phyloP scores from a whole-genome alignment of 2,888 invertebrate species.

The Andrena flavipes region DNA sequence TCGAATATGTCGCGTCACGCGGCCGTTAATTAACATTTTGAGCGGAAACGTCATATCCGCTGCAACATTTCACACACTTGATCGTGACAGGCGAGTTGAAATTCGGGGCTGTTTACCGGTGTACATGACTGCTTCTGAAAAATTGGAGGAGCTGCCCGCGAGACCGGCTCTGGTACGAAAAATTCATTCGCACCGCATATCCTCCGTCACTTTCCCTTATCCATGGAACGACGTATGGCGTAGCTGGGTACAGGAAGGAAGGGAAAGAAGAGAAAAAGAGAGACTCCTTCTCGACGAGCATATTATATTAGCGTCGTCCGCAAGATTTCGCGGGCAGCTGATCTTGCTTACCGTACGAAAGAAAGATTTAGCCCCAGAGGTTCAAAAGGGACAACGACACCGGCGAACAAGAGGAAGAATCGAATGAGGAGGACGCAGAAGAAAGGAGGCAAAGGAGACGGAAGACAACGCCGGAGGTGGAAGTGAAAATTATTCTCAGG shows the following conservation, averaged over 20 bases:
- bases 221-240: neutral
- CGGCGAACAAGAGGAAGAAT: slow-evolving; percentile 33
- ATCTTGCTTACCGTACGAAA: slow-evolving; percentile 46
- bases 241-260: neutral
- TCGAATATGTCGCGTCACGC: slow-evolving; percentile 23
- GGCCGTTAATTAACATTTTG: slow-evolving; percentile 39
- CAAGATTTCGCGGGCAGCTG: slow-evolving; percentile 54
- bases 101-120: slow-evolving; percentile 10
- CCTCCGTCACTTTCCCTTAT: neutral
- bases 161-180: slow-evolving; percentile 6
- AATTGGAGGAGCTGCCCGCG: neutral
- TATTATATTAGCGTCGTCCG: slow-evolving; percentile 55
- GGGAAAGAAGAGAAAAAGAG: neutral
- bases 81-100: slow-evolving; percentile 10
- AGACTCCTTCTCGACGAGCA: slow-evolving; percentile 11
- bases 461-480: slow-evolving; percentile 56
- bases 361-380: slow-evolving; percentile 37
- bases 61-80: slow-evolving; percentile 38
- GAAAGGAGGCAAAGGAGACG: slow-evolving; percentile 1
- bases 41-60: slow-evolving; percentile 38
- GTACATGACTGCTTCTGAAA: neutral
- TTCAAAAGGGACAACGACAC: slow-evolving; percentile 57
- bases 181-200: slow-evolving; percentile 48
- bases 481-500: slow-evolving; percentile 75
- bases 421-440: slow-evolving; percentile 7